Evolutionary conservation across 2,797 vertebrate species (phyloP).

Genomic region (Linurgus olivaceus): DNA sequence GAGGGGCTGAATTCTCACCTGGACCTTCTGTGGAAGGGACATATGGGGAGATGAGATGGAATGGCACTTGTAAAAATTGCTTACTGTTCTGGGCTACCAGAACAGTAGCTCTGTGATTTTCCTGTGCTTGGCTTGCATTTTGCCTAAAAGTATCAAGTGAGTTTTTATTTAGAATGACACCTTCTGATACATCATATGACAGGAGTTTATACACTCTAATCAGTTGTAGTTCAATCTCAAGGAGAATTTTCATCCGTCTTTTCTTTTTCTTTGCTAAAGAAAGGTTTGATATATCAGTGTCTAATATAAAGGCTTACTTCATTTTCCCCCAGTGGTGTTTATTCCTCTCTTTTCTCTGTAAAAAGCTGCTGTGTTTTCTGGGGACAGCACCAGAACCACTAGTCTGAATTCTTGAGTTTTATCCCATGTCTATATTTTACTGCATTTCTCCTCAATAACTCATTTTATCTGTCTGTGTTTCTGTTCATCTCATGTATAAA

Average conservation of each 20-base stretch:
- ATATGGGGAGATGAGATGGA: background rate
- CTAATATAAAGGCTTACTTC: background rate
- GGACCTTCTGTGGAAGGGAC: background rate
- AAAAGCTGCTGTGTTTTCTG: background rate
- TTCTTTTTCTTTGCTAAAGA: background rate
- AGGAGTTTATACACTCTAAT: background rate
- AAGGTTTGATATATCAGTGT: background rate
- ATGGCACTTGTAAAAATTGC: background rate
- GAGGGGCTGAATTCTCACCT: background rate
- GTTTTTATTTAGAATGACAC: background rate
- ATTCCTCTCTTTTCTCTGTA: background rate
- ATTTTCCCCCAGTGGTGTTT: background rate
- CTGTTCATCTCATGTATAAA: background rate
- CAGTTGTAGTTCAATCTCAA: background rate
- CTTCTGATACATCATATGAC: accelerated
- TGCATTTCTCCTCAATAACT: background rate
- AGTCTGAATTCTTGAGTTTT: background rate
- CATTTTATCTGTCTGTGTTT: background rate
- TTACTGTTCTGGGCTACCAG: background rate
- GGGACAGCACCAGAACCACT: background rate
- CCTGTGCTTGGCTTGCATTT: background rate
- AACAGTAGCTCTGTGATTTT: background rate
- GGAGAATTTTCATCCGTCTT: background rate
- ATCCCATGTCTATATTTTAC: background rate
- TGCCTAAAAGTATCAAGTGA: background rate